These are phyloP conservation scores for Phaonia tiefii DNA, from an alignment of 2,888 invertebrate genomes.

Conservation along the genomic window DNA sequence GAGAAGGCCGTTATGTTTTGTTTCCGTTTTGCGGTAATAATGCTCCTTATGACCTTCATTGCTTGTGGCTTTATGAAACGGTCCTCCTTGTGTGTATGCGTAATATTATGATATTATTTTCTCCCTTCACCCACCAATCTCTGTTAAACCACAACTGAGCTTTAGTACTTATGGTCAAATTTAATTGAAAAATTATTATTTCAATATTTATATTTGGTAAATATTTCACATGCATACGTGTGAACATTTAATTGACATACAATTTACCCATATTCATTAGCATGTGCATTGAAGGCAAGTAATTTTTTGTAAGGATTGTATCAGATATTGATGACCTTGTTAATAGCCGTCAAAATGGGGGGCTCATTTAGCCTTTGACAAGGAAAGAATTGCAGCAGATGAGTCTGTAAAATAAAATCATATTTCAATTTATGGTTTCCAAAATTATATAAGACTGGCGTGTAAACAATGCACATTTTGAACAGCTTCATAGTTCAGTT, in stretches of 20 bases:
- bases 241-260: constrained; percentile 25
- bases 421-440: too few species aligned
- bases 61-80: neutral
- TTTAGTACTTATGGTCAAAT: constrained; percentile 46
- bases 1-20: constrained; percentile 5
- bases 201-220: constrained; percentile 69
- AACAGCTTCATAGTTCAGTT: too few species aligned
- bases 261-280: constrained; percentile 40
- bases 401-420: too few species aligned
- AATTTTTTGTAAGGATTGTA: constrained; percentile 1
- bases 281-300: constrained; percentile 37
- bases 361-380: constrained; percentile 21
- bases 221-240: constrained; percentile 29
- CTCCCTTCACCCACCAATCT: neutral
- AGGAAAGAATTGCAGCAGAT: too few species aligned
- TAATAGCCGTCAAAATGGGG: constrained; percentile 50
- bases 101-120: neutral
- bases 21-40: constrained; percentile 2
- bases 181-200: constrained; percentile 73
- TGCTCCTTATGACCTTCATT: constrained; percentile 23
- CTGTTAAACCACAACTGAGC: neutral
- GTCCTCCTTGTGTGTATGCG: neutral
- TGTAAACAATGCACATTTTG: too few species aligned
- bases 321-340: constrained; percentile 46
- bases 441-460: too few species aligned